phyloP scores from a whole-genome alignment of 2,113 vertebrate genomes.

The Candoia aspera region DNA sequence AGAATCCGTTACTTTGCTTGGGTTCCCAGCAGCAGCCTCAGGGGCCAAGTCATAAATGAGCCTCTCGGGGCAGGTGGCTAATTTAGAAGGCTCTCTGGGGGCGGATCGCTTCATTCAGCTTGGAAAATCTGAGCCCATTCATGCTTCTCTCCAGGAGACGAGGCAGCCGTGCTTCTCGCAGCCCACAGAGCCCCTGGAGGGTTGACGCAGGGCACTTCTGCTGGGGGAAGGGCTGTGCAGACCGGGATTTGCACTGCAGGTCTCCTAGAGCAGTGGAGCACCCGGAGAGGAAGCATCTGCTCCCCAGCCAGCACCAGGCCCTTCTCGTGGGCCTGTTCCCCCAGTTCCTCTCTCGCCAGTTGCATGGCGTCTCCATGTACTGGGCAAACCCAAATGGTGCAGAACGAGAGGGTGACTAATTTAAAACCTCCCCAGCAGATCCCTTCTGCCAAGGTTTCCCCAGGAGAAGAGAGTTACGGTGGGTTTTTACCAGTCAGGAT shows the following conservation, averaged over 20 bases:
- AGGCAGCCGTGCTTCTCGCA: neutral
- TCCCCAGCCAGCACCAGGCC: too few species aligned
- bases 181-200: neutral
- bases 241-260: neutral
- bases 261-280: neutral
- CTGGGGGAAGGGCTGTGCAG: neutral
- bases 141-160: neutral
- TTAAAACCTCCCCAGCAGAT: too few species aligned
- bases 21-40: neutral
- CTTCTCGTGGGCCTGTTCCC: too few species aligned
- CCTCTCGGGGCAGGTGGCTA: neutral
- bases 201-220: too few species aligned
- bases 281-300: too few species aligned
- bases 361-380: too few species aligned
- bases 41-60: neutral
- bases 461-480: too few species aligned
- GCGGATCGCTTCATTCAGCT: neutral
- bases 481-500: too few species aligned
- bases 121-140: neutral
- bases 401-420: neutral
- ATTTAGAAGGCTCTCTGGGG: neutral
- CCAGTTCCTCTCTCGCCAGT: too few species aligned
- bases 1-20: neutral
- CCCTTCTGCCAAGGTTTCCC: too few species aligned
- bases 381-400: too few species aligned